Percentiles rank a stretch among this genome's conserved stretches.
Conservation (phyloP, 2,113 vertebrate species). For the Peromyscus maniculatus region DNA sequence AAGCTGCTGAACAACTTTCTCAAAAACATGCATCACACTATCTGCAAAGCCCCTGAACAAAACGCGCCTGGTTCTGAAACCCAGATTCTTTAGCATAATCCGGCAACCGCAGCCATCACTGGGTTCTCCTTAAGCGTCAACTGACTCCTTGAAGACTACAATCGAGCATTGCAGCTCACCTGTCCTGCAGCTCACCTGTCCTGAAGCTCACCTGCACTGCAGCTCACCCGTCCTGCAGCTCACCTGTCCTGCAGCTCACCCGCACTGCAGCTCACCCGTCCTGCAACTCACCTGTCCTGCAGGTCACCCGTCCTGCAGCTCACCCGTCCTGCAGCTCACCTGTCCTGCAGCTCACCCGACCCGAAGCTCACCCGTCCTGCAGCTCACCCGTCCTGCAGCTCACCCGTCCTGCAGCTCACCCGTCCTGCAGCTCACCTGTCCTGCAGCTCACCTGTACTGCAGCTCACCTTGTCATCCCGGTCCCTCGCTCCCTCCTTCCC, state of each 20-base stretch:
- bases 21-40: neutral
- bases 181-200: neutral
- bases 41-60: neutral
- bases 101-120: too few relatives aligned
- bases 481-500: neutral
- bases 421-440: too few relatives aligned
- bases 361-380: too few relatives aligned
- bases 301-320: neutral
- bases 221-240: too few relatives aligned
- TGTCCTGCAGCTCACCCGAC: neutral
- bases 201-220: neutral
- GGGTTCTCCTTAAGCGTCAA: accelerated
- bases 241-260: neutral
- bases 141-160: accelerated
- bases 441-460: too few relatives aligned
- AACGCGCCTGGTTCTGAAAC: neutral
- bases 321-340: too few relatives aligned
- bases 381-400: neutral
- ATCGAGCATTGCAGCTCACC: neutral
- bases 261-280: too few relatives aligned
- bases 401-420: accelerated
- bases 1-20: neutral
- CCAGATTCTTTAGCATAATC: neutral
- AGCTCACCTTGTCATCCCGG: neutral
- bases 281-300: neutral